Percentiles rank a stretch among this genome's conserved stretches.
Evolutionary conservation across 2,113 vertebrate species (phyloP).

Genomic region (Ptyas mucosa): DNA sequence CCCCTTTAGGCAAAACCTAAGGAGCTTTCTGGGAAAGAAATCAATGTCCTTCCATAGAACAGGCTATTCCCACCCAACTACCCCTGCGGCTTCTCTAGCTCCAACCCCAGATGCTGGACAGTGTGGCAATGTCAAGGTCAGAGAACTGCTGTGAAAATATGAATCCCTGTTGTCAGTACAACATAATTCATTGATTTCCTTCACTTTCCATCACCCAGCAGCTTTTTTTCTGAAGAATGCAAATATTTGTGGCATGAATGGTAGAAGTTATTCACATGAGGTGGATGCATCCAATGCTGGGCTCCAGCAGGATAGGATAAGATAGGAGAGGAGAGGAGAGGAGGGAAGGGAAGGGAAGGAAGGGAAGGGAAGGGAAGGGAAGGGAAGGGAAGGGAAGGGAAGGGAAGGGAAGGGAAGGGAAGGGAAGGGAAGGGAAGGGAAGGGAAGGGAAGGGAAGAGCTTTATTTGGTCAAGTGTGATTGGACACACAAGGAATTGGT

Average conservation of each 20-base stretch:
- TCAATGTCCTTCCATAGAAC: conserved; percentile 21
- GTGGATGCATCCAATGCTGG: neutral
- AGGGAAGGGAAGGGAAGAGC: neutral
- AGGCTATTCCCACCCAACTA: neutral
- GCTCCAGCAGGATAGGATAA: neutral
- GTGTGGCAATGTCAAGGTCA: conserved; percentile 39
- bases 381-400: no score
- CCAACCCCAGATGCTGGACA: conserved; percentile 43
- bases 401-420: no score
- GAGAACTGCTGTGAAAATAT: conserved; percentile 45
- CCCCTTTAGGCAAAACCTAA: conserved; percentile 47
- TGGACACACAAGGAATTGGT: neutral
- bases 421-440: no score
- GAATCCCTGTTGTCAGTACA: conserved; percentile 34
- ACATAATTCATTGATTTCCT: conserved; percentile 28
- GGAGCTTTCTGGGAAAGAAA: conserved; percentile 45
- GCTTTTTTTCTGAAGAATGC: neutral
- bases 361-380: no score
- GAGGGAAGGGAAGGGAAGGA: no score
- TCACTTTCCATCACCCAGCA: neutral
- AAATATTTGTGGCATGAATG: neutral
- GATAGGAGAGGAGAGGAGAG: neutral
- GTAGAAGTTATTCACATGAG: neutral
- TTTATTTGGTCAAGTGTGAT: neutral
- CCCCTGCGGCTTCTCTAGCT: neutral